phyloP scores from a whole-genome alignment of 2,113 vertebrate genomes.

The Ahaetulla prasina region DNA sequence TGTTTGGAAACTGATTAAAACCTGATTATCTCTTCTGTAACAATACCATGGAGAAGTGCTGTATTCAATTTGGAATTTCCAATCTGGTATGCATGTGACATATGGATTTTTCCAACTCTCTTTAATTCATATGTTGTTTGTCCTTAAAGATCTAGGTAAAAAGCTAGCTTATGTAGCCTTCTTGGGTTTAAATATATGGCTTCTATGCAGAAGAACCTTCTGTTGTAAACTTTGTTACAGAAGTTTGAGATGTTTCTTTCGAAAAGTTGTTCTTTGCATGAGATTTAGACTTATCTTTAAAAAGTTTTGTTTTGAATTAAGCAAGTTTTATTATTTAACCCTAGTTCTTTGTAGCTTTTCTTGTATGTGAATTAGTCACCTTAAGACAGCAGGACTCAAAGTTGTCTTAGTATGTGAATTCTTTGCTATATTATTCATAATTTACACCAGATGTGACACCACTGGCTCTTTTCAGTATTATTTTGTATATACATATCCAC shows the following conservation, averaged over 20 bases:
- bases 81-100: neutral
- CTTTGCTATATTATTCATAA: slow-evolving; percentile 81
- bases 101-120: neutral
- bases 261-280: neutral
- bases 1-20: neutral
- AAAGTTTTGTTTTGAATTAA: slow-evolving; percentile 44
- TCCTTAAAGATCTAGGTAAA: neutral
- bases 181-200: neutral
- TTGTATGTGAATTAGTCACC: slow-evolving; percentile 70
- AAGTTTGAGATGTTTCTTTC: neutral
- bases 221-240: neutral
- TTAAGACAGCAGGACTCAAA: slow-evolving; percentile 64
- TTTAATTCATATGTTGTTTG: neutral
- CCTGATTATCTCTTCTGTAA: neutral
- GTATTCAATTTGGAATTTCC: neutral
- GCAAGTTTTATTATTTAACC: slow-evolving; percentile 31
- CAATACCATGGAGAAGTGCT: neutral
- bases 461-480: slow-evolving; percentile 53
- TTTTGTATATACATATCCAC: slow-evolving; percentile 37
- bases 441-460: slow-evolving; percentile 76
- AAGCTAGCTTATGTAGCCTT: neutral
- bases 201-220: slow-evolving; percentile 11
- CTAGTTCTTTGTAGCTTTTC: slow-evolving; percentile 42
- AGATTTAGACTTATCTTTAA: slow-evolving; percentile 2
- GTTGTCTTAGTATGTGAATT: slow-evolving; percentile 79